Base-by-base conservation (phyloP, 23 tunicate species). In the Clavelina lepadiformis region DNA sequence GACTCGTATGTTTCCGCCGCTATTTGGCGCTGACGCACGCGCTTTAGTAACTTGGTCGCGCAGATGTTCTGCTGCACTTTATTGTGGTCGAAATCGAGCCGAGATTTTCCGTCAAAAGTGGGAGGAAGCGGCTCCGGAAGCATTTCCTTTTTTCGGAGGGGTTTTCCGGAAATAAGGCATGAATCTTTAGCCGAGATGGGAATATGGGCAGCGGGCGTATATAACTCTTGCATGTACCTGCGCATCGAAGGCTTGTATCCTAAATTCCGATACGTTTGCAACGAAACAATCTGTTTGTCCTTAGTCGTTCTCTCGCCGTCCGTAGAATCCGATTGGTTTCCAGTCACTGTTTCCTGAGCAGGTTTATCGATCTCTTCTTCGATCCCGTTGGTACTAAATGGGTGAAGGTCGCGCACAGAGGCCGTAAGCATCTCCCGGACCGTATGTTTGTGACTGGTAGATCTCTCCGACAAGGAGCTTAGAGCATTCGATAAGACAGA, bases 161-260 rank as follows among this genome's bases (percentile, higher is more conserved):
- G 20, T 58, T 78, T 78, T 45, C 75, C 75, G 22, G 73, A 25
- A n/a, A 68, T 35, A 7, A 68, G 26, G 34, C 84, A 78, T 11
- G 73, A 20, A 33, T 51, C 8, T 21, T 68, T 41, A 26, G 31
- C 18, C 15, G 13, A 33, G 25, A 18, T 25, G 24, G 51, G 62
- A 3, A 35, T 35, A 7, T 78, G 69, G 0, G 30, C 33, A 2
- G 74, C 44, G 2, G 85, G 85, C 5, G 68, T 58, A 56, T 76
- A 76, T 20, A 70, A 51, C 18, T 70, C 79, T 26, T 76, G 72
- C 1, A 78, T 38, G 33, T 51, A 78, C 58, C 72, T 86, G 56
- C 80, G 55, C 85, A 72, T 72, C 2, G 95, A 71, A 7, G 80
- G 85, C 26, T 78, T 86, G 85, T 78, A 72, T 2, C 85, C 77